These are phyloP conservation scores for Danionella dracula DNA, from an alignment of 2,797 vertebrate genomes.

Conservation along the genomic window DNA sequence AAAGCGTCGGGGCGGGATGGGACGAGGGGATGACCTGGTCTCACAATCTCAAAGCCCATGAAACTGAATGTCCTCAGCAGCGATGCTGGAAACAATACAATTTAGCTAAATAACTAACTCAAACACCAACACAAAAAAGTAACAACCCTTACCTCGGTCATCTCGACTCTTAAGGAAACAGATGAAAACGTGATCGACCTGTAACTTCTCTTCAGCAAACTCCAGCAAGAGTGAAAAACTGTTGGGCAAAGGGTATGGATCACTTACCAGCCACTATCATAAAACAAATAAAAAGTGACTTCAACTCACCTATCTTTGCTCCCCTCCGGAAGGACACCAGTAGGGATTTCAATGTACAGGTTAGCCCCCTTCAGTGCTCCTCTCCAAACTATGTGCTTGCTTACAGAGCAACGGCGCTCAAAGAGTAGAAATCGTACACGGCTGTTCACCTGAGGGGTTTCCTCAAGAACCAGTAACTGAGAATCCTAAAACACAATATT, in stretches of 20 bases:
- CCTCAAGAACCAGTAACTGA: slow-evolving; percentile 95
- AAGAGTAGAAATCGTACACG: slow-evolving; percentile 87
- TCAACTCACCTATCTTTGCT: slow-evolving; percentile 89
- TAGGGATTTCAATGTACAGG: slow-evolving; percentile 90
- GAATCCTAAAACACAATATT: slow-evolving; percentile 70
- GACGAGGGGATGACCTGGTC: slow-evolving; percentile 97
- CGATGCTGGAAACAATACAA: slow-evolving; percentile 67
- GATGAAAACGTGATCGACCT: slow-evolving; percentile 86
- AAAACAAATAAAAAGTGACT: too few species aligned
- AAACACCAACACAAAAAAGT: neutral
- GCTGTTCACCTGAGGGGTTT: slow-evolving; percentile 68
- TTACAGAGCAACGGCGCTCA: slow-evolving; percentile 82
- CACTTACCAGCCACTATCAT: too few species aligned
- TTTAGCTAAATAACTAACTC: neutral
- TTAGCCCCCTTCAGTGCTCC: slow-evolving; percentile 81
- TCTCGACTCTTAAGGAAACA: slow-evolving; percentile 96
- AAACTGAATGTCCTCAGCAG: slow-evolving; percentile 96
- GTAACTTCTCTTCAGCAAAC: slow-evolving; percentile 93
- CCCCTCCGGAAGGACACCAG: slow-evolving; percentile 88
- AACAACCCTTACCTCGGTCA: slow-evolving; percentile 78
- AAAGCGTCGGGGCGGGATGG: slow-evolving; percentile 95
- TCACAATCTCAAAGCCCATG: slow-evolving; percentile 99
- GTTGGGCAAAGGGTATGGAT: neutral
- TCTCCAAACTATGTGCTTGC: slow-evolving; percentile 84
- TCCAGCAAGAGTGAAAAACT: slow-evolving; percentile 92